A percentile compares a stretch with the other conserved stretches of the same genome.
Evolutionary conservation across 2,797 vertebrate species (phyloP).

Genomic region (Hippoglossus hippoglossus): DNA sequence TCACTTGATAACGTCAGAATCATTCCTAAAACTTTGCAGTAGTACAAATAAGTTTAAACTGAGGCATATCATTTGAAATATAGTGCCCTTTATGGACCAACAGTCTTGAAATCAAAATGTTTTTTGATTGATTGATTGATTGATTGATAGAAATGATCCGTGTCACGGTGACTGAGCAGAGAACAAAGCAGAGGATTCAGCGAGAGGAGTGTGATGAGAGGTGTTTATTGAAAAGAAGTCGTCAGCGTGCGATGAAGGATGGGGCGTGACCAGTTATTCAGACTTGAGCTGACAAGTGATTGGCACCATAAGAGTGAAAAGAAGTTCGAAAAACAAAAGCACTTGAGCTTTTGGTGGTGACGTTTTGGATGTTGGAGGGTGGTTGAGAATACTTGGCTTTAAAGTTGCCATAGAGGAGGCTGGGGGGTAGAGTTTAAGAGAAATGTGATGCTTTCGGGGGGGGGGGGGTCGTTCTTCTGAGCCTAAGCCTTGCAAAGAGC

Average conservation of each 20-base stretch:
- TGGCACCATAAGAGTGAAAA: conserved; percentile 6
- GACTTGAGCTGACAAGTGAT: conserved; percentile 17
- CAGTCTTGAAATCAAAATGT: not conserved
- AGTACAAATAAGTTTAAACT: not conserved
- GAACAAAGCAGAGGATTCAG: conserved; percentile 2
- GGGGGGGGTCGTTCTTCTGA: conserved; percentile 8
- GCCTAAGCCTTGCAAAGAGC: conserved; percentile 46
- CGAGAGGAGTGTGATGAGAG: conserved; percentile 1
- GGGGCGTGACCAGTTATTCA: conserved; percentile 30
- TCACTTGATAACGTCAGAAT: too few species aligned
- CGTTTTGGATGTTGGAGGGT: conserved; percentile 21
- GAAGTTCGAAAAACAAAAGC: not conserved
- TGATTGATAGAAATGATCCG: conserved; percentile 7
- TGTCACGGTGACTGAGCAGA: not conserved
- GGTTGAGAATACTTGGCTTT: conserved; percentile 28
- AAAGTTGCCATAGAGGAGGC: conserved; percentile 32
- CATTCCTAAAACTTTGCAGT: too few species aligned
- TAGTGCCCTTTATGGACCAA: not conserved
- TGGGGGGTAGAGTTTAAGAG: conserved; percentile 18
- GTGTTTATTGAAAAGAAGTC: conserved; percentile 38
- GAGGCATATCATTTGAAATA: not conserved
- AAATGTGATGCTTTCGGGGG: conserved; percentile 1
- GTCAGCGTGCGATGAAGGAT: conserved; percentile 24
- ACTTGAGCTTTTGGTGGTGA: conserved; percentile 19
- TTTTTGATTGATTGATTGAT: not conserved